phyloP scores from a whole-genome alignment of 2,797 vertebrate genomes.

The Microctenopoma lineatum region DNA sequence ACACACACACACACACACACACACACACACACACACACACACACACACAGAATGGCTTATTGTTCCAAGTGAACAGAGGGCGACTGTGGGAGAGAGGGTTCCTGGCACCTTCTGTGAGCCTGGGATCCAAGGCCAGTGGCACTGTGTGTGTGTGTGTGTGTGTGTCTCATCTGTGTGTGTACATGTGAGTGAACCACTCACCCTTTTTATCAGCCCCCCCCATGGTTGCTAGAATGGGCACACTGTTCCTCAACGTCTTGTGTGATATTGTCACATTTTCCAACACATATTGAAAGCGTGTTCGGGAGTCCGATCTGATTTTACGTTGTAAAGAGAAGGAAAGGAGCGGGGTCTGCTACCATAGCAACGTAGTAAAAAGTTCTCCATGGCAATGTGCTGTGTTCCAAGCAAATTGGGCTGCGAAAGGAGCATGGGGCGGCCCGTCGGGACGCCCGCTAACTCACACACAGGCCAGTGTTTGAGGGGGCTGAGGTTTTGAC shows the following conservation, averaged over 20 bases:
- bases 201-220: not conserved
- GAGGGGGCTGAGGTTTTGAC: slow-evolving; percentile 20
- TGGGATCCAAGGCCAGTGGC: slow-evolving; percentile 68
- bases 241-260: not conserved
- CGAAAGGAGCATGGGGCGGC: slow-evolving; percentile 58
- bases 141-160: slow-evolving; percentile 39
- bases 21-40: slow-evolving; percentile 24
- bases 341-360: slow-evolving; percentile 61
- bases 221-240: not conserved
- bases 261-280: slow-evolving; percentile 20
- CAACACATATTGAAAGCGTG: slow-evolving; percentile 29
- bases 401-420: slow-evolving; percentile 81
- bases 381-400: slow-evolving; percentile 73
- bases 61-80: slow-evolving; percentile 83
- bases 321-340: slow-evolving; percentile 54
- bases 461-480: slow-evolving; percentile 43
- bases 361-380: slow-evolving; percentile 73
- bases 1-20: slow-evolving; percentile 25
- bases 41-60: slow-evolving; percentile 68
- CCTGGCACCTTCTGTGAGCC: slow-evolving; percentile 77
- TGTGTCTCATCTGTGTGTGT: slow-evolving; percentile 15
- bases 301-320: slow-evolving; percentile 41
- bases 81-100: slow-evolving; percentile 78
- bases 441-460: slow-evolving; percentile 49
- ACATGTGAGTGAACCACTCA: slow-evolving; percentile 19